Evolutionary conservation across 2,113 vertebrate species (phyloP), one percentile per base, ranked within the genome.

Genomic region (Podilymbus podiceps): DNA sequence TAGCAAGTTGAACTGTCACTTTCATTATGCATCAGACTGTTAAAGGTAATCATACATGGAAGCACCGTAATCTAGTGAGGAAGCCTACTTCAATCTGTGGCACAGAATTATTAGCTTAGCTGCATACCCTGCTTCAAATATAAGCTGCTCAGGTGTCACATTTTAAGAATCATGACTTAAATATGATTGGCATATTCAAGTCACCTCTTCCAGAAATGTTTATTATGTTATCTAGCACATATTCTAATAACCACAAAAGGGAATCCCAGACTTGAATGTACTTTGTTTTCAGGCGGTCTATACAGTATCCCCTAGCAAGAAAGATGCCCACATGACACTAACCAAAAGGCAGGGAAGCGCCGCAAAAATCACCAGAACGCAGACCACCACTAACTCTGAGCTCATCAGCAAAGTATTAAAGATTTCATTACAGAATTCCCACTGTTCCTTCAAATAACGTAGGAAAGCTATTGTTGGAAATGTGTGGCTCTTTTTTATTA

Each of bases 401-500:
- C 89, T 94, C 89, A 67, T 52, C 82, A 89, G 77, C 55, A 63
- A 58, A 31, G 49, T 68, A 91, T 85, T 68, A 75, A 88, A 94
- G 50, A 93, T 90, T 94, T 87, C 56, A 64, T 89, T 69, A 96
- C 38, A 94, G 63, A 97, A 96, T 55, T 87, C 86, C 95, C 95
- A 78, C 91, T 95, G 64, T 63, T 97, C 97, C 95, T 95, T 96
- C 93, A 97, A 97, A 97, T 82, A 96, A 97, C 24, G 30, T 93
- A 89, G 88, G 92, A 97, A 98, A 98, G 93, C 91, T 97, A 96
- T 62, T 97, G 96, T 97, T 98, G 97, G 97, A 97, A 98, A 97
- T 96, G 97, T 98, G 98, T 98, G 96, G 90, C 97, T 97, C 91
- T 97, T 89, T 95, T 97, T 96, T 96, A 96, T 92, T 94, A 97